phyloP scores from a whole-genome alignment of 2,113 vertebrate species.

The Equus quagga region DNA sequence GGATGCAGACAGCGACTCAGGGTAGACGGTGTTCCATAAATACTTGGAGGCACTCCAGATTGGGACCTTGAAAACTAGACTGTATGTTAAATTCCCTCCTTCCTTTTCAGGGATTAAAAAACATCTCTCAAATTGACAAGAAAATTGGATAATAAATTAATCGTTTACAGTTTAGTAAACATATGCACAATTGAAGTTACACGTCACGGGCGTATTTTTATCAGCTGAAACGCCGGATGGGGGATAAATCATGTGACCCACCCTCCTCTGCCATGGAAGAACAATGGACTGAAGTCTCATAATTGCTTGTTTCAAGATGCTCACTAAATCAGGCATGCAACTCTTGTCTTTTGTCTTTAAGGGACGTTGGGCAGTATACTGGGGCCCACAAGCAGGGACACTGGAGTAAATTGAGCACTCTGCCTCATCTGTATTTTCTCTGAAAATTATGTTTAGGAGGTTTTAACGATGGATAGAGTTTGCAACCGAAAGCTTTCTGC shows the following conservation, averaged over 20 bases:
- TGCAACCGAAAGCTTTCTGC: background rate
- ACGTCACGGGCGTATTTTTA: background rate
- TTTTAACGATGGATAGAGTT: background rate
- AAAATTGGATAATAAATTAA: constrained; percentile 83
- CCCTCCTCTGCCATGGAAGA: background rate
- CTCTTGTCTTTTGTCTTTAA: background rate
- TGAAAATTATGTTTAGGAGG: background rate
- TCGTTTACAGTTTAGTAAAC: constrained; percentile 75
- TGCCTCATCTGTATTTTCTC: background rate
- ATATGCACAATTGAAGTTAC: constrained; percentile 69
- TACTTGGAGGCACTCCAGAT: constrained; percentile 15
- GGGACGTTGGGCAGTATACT: background rate
- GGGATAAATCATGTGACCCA: background rate
- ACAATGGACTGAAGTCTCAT: background rate
- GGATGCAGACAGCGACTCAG: background rate
- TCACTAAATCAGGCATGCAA: background rate
- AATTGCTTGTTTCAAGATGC: background rate
- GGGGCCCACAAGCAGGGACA: background rate
- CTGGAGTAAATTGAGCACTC: fast-evolving
- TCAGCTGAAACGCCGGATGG: background rate
- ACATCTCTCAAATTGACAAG: constrained; percentile 80
- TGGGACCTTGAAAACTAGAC: constrained; percentile 66
- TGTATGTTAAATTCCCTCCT: constrained; percentile 43
- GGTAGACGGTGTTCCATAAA: constrained; percentile 41
- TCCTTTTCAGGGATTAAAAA: constrained; percentile 63